Percentiles rank a stretch among this genome's conserved stretches.
Conservation (phyloP, 2,113 vertebrate species). For the Gadus macrocephalus region DNA sequence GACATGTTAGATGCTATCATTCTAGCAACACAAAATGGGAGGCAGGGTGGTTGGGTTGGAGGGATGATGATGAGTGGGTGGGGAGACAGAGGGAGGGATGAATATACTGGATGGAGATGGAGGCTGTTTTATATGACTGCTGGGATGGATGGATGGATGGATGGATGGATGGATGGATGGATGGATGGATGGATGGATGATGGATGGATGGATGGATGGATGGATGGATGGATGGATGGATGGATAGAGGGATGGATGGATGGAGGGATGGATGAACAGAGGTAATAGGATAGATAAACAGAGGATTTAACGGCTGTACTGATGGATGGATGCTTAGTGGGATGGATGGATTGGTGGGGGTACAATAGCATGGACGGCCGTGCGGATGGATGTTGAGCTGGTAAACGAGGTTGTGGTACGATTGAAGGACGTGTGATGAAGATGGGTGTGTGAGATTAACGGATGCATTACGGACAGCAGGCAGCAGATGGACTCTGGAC, state of each 20-base stretch:
- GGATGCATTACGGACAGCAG: conserved; percentile 35
- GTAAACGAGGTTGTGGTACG: conserved; percentile 1
- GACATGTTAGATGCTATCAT: conserved; percentile 49
- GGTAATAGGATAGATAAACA: too few species aligned
- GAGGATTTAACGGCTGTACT: too few species aligned
- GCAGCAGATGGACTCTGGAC: conserved; percentile 12
- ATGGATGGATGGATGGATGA: too few species aligned
- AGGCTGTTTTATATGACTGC: background rate
- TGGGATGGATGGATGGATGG: background rate
- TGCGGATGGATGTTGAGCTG: background rate
- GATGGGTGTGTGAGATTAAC: conserved; percentile 5
- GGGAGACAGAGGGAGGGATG: conserved; percentile 11
- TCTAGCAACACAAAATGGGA: conserved; percentile 29
- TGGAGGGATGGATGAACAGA: conserved; percentile 5
- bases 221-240: background rate
- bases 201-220: background rate
- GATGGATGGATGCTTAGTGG: background rate
- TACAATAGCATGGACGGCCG: background rate
- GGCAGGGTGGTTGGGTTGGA: conserved; percentile 31
- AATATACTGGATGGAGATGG: background rate
- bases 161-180: conserved; percentile 27
- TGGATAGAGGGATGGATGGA: background rate
- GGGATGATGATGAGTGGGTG: conserved; percentile 7
- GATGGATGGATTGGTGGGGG: too few species aligned
- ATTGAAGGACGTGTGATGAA: conserved; percentile 18